These are phyloP conservation scores for Molorchus minor DNA, from an alignment of 2,888 invertebrate species.

Conservation along the genomic window DNA sequence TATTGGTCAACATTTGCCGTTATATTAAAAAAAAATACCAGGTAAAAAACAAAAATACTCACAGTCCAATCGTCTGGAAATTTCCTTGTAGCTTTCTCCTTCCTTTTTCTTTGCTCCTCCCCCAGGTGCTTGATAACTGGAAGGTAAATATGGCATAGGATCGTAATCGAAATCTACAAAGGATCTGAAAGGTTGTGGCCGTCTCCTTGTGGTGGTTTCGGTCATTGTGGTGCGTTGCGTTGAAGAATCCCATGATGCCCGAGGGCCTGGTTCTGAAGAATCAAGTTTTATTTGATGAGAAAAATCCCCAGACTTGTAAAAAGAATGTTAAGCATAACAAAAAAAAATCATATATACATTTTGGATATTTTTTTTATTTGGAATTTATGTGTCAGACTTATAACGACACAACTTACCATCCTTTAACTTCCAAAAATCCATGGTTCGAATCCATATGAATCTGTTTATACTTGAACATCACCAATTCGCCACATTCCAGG, in stretches of 20 bases:
- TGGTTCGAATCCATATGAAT: constrained; percentile 73
- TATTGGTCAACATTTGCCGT: too few species aligned
- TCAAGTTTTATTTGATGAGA: neutral
- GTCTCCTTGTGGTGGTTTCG: constrained; percentile 37
- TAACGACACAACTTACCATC: too few species aligned
- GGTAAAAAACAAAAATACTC: constrained; percentile 43
- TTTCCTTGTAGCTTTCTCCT: constrained; percentile 59
- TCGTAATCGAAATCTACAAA: constrained; percentile 48
- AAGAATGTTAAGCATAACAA: too few species aligned
- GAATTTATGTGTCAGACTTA: too few species aligned
- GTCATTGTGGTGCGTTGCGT: constrained; percentile 43
- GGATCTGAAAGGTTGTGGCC: constrained; percentile 45
- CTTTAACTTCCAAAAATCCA: constrained; percentile 69
- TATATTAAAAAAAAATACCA: too few species aligned
- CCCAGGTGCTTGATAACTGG: constrained; percentile 43
- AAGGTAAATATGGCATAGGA: constrained; percentile 50
- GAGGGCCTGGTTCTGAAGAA: constrained; percentile 64
- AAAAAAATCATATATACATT: too few species aligned
- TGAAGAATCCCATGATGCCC: constrained; percentile 60
- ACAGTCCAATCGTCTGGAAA: constrained; percentile 60
- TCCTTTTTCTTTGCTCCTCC: constrained; percentile 58
- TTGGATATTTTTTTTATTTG: too few species aligned
- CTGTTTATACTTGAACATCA: constrained; percentile 75
- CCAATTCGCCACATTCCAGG: constrained; percentile 72
- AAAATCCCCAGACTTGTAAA: too few species aligned